Evolutionary conservation across 2,113 vertebrate genomes (phyloP).

Genomic region (Lepidiolamprologus cunningtoni): DNA sequence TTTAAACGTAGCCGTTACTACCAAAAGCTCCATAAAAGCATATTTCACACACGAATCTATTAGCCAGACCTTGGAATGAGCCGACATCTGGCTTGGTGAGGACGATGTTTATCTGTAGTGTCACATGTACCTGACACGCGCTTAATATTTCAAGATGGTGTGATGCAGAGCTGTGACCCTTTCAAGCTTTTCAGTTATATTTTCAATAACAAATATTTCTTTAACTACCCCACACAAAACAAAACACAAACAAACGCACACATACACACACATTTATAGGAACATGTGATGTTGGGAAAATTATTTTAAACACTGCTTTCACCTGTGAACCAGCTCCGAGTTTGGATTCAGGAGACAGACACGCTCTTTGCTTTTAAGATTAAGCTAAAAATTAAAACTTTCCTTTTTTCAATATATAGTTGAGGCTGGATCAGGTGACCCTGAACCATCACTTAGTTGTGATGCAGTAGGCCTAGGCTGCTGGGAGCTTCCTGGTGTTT

Average conservation of each 20-base stretch:
- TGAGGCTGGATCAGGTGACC: background rate
- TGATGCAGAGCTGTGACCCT: background rate
- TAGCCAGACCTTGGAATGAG: background rate
- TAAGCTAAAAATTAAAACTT: background rate
- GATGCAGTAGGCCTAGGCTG: background rate
- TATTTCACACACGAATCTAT: background rate
- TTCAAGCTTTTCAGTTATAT: background rate
- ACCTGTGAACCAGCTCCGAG: background rate
- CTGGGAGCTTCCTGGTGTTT: background rate
- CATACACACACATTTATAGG: background rate
- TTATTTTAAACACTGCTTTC: background rate
- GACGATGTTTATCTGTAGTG: background rate
- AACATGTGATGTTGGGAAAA: background rate
- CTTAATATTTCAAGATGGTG: background rate
- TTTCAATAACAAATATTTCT: background rate
- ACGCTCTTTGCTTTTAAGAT: background rate
- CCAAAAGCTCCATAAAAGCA: background rate
- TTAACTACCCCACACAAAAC: background rate
- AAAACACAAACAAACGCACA: background rate
- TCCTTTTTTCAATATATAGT: background rate
- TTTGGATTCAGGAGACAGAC: background rate
- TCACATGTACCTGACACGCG: background rate
- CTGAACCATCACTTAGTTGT: background rate
- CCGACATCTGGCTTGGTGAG: background rate
- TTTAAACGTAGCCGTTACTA: background rate